phyloP scores from a whole-genome alignment of 2,888 invertebrate genomes.

The Parochlus steinenii region DNA sequence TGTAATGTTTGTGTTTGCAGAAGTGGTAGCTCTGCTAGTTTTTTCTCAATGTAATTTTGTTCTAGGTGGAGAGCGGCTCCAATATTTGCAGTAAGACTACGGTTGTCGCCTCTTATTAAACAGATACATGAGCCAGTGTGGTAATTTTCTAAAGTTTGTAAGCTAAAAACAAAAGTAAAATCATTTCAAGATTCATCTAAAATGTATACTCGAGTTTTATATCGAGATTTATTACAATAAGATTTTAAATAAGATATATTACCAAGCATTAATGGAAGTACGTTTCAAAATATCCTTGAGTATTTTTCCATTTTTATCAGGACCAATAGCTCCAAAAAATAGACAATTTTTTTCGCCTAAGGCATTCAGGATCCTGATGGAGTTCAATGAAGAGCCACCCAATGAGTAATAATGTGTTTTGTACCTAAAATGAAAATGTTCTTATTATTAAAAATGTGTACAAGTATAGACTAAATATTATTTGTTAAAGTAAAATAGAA shows the following conservation, averaged over 20 bases:
- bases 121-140: constrained; percentile 36
- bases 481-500: neutral
- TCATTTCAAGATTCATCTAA: constrained; percentile 15
- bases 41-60: constrained; percentile 22
- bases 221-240: constrained; percentile 1
- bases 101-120: constrained; percentile 29
- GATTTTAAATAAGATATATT: constrained; percentile 13
- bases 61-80: constrained; percentile 35
- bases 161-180: constrained; percentile 16
- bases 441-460: neutral
- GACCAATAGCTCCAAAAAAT: constrained; percentile 36
- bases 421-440: constrained; percentile 18
- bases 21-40: constrained; percentile 13
- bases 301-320: constrained; percentile 30
- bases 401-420: constrained; percentile 17
- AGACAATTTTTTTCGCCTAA: constrained; percentile 25
- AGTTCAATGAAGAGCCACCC: constrained; percentile 36
- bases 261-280: constrained; percentile 30
- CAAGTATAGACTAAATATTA: neutral
- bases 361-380: constrained; percentile 28
- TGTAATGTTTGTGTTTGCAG: constrained; percentile 23
- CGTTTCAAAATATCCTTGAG: constrained; percentile 27
- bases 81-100: constrained; percentile 36
- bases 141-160: constrained; percentile 22
- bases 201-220: constrained; percentile 1